Conservation (phyloP, 2,888 invertebrate genomes). For the Quadriops clusia region DNA sequence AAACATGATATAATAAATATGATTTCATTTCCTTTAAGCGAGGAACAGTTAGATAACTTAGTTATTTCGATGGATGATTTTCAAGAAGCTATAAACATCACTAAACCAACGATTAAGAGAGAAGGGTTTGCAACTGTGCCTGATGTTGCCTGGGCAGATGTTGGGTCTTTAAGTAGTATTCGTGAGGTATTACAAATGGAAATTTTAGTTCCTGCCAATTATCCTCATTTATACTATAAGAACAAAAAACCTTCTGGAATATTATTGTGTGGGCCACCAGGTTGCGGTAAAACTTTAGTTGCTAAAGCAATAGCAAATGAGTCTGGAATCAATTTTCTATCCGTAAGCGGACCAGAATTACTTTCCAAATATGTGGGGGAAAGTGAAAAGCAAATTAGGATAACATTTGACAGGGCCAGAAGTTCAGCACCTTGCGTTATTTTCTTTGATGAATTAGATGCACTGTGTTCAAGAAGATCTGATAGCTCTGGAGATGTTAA, state of each 20-base stretch:
- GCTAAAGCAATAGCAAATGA: slow-evolving; percentile 99
- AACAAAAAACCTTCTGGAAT: slow-evolving; percentile 63
- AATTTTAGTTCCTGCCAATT: slow-evolving; percentile 49
- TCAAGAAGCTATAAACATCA: slow-evolving; percentile 60
- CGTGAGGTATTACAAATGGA: slow-evolving; percentile 82
- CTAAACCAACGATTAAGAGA: slow-evolving; percentile 87
- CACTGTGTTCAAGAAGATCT: slow-evolving; percentile 81
- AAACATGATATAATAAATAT: slow-evolving; percentile 50
- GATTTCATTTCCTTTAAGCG: slow-evolving; percentile 51
- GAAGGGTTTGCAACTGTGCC: slow-evolving; percentile 98
- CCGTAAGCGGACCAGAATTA: slow-evolving; percentile 96
- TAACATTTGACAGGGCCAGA: slow-evolving; percentile 86
- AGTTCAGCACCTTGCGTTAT: slow-evolving; percentile 97
- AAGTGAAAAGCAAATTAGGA: slow-evolving; percentile 93
- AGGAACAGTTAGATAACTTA: slow-evolving; percentile 50
- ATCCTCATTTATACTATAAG: slow-evolving; percentile 3
- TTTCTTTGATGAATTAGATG: slow-evolving; percentile 97
- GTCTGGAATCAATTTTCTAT: slow-evolving; percentile 96
- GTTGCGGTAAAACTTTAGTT: slow-evolving; percentile 89
- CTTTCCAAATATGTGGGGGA: slow-evolving; percentile 85
- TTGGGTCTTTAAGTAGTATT: slow-evolving; percentile 82
- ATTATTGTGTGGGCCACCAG: slow-evolving; percentile 92
- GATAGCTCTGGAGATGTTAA: slow-evolving; percentile 53
- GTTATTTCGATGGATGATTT: slow-evolving; percentile 68
- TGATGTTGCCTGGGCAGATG: slow-evolving; percentile 92